These are phyloP conservation scores for Catostylus mosaicus DNA, from an alignment of 30 jellyfish, hydroid and myxozoan species.

Conservation along the genomic window DNA sequence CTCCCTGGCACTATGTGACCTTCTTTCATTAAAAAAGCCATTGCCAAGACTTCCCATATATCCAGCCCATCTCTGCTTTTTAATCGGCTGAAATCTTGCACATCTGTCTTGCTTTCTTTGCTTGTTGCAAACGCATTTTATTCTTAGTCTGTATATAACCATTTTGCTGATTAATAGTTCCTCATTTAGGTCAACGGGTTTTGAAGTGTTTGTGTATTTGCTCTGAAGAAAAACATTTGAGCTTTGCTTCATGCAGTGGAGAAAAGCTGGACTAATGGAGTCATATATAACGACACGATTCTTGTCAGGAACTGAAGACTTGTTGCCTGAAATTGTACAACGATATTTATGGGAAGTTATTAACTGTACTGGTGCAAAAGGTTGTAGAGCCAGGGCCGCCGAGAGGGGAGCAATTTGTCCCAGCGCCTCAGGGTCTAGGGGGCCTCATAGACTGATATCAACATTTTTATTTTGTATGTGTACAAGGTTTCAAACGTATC, in stretches of 20 bases:
- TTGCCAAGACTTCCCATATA: slow-evolving; percentile 94
- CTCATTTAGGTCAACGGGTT: not conserved
- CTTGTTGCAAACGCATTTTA: slow-evolving; percentile 76
- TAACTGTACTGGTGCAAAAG: too few species aligned
- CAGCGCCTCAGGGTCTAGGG: too few species aligned
- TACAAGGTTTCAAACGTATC: too few species aligned
- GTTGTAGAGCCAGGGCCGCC: too few species aligned
- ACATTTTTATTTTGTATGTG: too few species aligned
- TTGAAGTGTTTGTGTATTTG: not conserved
- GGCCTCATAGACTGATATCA: too few species aligned
- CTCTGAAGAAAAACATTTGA: not conserved
- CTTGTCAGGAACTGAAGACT: not conserved
- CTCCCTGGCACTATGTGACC: too few species aligned
- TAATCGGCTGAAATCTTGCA: slow-evolving; percentile 82
- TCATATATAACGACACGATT: not conserved
- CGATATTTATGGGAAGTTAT: too few species aligned
- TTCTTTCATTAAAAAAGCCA: slow-evolving; percentile 72
- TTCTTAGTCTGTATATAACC: slow-evolving; percentile 66
- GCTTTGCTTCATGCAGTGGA: not conserved
- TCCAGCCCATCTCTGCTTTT: slow-evolving; percentile 95
- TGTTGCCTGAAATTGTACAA: not conserved
- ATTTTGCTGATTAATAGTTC: not conserved
- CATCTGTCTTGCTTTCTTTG: slow-evolving; percentile 35
- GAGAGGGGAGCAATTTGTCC: too few species aligned
- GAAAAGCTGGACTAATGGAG: not conserved